Evolutionary conservation across 2,797 vertebrate species (phyloP).

Genomic region (Alcedo atthis): DNA sequence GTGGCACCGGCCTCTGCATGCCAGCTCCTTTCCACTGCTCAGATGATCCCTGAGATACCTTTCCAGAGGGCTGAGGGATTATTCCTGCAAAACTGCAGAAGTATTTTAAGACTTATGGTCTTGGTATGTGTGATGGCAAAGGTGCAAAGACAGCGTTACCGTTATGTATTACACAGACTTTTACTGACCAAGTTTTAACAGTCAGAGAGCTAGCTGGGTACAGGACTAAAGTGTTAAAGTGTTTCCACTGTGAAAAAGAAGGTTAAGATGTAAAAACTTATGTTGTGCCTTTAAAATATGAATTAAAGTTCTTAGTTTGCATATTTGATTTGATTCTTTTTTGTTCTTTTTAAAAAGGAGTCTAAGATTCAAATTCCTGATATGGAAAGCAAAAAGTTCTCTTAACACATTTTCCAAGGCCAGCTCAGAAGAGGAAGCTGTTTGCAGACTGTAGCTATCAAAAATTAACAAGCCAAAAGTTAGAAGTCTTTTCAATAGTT

Average conservation of each 20-base stretch:
- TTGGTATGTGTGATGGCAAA: neutral
- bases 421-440: neutral
- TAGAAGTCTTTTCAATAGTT: neutral
- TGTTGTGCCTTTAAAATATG: neutral
- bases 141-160: neutral
- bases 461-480: neutral
- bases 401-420: neutral
- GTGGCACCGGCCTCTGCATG: neutral
- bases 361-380: neutral
- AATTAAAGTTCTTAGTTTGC: neutral
- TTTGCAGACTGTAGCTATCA: neutral
- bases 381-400: constrained; percentile 7
- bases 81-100: neutral
- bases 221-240: neutral
- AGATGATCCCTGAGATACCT: neutral
- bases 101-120: neutral
- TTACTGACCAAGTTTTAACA: neutral
- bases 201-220: neutral
- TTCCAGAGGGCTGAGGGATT: neutral
- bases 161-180: neutral
- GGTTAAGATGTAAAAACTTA: neutral
- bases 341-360: neutral
- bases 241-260: neutral
- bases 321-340: neutral
- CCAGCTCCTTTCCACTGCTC: neutral